Conservation (phyloP, 2,888 invertebrate genomes). For the Malthinus seriepunctatus region DNA sequence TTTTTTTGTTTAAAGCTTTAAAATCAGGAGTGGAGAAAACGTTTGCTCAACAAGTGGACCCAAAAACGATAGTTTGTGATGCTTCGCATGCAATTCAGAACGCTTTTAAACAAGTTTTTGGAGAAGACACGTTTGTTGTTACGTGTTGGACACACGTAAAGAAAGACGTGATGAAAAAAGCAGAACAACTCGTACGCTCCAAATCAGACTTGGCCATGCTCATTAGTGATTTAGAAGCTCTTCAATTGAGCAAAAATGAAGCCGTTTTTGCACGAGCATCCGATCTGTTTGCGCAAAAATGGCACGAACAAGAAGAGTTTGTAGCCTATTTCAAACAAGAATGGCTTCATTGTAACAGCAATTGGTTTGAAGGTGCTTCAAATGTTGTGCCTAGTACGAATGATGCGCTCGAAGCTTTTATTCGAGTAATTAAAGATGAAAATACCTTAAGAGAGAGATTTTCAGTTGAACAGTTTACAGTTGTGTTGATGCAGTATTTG, state of each 20-base stretch:
- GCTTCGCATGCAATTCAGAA: background rate
- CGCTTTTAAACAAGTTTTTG: background rate
- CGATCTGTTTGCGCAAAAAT: background rate
- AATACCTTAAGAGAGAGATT: background rate
- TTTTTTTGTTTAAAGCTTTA: background rate
- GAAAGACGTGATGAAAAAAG: background rate
- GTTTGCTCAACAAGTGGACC: background rate
- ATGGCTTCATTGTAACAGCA: background rate
- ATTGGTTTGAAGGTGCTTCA: background rate
- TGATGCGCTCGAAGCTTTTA: background rate
- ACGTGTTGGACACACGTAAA: background rate
- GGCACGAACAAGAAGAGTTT: background rate
- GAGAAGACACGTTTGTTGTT: background rate
- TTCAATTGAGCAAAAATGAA: background rate
- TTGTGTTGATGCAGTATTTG: background rate
- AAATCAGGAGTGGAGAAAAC: background rate
- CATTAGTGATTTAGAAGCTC: background rate
- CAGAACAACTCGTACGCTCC: background rate
- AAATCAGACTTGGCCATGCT: background rate
- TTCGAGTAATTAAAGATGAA: background rate
- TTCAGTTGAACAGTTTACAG: background rate
- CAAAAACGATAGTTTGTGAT: background rate
- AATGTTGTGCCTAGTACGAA: background rate
- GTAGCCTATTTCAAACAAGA: background rate
- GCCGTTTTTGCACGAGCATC: background rate